Base-by-base conservation (phyloP, 2,797 vertebrate genomes). In the Enteromius viviparus region DNA sequence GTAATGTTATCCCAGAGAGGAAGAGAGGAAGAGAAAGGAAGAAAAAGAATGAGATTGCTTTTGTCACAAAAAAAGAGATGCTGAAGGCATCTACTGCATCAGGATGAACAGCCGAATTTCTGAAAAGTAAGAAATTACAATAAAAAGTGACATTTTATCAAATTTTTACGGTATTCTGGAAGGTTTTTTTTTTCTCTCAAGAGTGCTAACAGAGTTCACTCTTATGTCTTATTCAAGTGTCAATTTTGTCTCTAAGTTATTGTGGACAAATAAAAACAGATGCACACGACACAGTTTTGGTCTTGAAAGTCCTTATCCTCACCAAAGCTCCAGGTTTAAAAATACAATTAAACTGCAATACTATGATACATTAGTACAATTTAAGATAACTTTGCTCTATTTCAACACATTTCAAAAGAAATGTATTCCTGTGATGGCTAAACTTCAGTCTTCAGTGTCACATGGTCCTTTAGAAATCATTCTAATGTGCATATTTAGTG, bases 1-100 rank as follows among this genome's bases (percentile, higher is more conserved):
- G 94, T 94, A 95, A 95, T 95, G 91, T 91, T 92, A 95, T 95
- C 93, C 88, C 83, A 88, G 40, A 53, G 76, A 62, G 76, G 66
- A 15, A 68, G 76, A 71, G 19, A 23, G 12, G 60, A 53, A 47
- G 17, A 76, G 29, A 82, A 78, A 40, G 21, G 34, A 53, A 15
- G 82, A 78, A 76, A 85, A 89, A 87, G 89, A 92, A 93, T 91
- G 80, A 45, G 93, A 95, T 94, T 94, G 92, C 92, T 91, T 90
- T 69, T 86, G 89, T 90, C 92, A 93, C 94, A 93, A 93, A 94
- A 91, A 90, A 88, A 90, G 89, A 89, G 92, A 93, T 93, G 89
- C 92, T 91, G 88, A 89, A 90, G 55, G 32, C 7, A 17, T 72
- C 68, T 62, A 34, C 14, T 81, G 42, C 42, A 66, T 69, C 23